Base-by-base conservation (phyloP, 2,797 vertebrate genomes). In the Acanthurus leucopareius region DNA sequence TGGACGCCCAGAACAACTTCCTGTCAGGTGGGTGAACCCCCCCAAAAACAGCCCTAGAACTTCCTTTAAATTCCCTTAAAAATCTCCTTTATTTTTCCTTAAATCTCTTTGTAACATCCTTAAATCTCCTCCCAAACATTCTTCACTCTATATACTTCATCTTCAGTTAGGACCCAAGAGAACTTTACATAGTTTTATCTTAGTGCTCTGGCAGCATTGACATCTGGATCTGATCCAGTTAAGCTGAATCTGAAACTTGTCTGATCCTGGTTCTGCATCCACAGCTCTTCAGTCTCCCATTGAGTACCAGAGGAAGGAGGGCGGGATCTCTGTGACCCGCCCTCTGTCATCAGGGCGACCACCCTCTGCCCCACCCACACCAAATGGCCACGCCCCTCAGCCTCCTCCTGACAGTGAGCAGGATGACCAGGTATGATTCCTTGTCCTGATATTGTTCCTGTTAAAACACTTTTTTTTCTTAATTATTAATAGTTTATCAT, bases 201-300 rank as follows among this genome's bases (percentile, higher is more conserved):
- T 32, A 32, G 28, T 5, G 28, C 28, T 32, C 28, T 32, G 28
- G 28, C 3, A 32, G 28, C 28, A 32, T 32, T 32, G 4, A 32
- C 28, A 32, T 32, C 28, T 3, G 4, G 28, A 32, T 32, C 28
- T 32, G 28, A 32, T 4, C 4, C 28, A 4, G 54, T 32, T 28
- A 4, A 1, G 25, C 2, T 7, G 10, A 10, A 42, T 13, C 9
- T 57, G 28, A 57, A 19, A 2, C 49, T 20, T 3, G 10, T 38
- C 35, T 40, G 57, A 59, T 61, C 58, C 60, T 25, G 20, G 32
- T 22, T 76, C 44, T 44, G 65, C 35, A 45, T 58, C 48, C 47
- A 42, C 92, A 99, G 98, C 98, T 8, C 96, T 99, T 0, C 97
- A 99, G 94, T 99, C 98, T 3, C 98, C 98, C 59, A 99, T 98